Evolutionary conservation across 2,113 vertebrate species (phyloP).

Genomic region (Scatophagus argus): DNA sequence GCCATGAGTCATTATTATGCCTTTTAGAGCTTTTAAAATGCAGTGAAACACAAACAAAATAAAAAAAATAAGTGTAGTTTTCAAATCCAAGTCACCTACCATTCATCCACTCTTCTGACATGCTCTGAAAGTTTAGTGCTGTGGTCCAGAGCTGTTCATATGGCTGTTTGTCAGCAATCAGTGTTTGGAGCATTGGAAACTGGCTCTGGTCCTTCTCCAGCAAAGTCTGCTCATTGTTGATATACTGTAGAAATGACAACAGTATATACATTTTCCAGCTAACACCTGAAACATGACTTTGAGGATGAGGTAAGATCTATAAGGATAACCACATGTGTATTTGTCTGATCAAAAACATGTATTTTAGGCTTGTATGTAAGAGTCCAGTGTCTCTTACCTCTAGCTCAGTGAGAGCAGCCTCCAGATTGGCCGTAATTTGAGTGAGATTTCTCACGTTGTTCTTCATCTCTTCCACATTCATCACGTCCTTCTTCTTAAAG

Average conservation of each 20-base stretch:
- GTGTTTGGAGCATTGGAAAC: slow-evolving; percentile 87
- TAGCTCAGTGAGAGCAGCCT: slow-evolving; percentile 84
- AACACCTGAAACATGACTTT: slow-evolving; percentile 7
- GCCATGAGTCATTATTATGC: neutral
- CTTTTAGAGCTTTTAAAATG: slow-evolving; percentile 1
- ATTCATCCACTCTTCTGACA: slow-evolving; percentile 91
- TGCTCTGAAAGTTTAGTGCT: slow-evolving; percentile 86
- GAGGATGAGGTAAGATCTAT: neutral
- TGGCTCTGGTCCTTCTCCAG: slow-evolving; percentile 86
- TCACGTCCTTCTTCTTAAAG: slow-evolving; percentile 86
- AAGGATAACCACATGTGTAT: neutral
- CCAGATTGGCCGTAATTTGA: slow-evolving; percentile 83
- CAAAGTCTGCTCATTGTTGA: slow-evolving; percentile 91
- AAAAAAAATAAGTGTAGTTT: neutral
- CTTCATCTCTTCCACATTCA: slow-evolving; percentile 86
- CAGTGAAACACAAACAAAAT: neutral
- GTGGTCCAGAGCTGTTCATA: slow-evolving; percentile 93
- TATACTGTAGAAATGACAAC: slow-evolving; percentile 78
- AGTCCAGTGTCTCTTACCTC: slow-evolving; percentile 81
- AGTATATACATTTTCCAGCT: neutral
- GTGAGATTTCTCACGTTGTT: slow-evolving; percentile 86
- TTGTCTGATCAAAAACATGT: neutral
- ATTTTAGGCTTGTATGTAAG: neutral
- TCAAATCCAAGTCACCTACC: slow-evolving; percentile 77
- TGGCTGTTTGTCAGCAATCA: slow-evolving; percentile 86